Conservation (phyloP, 2,113 vertebrate genomes). For the Pomatostomus ruficeps region DNA sequence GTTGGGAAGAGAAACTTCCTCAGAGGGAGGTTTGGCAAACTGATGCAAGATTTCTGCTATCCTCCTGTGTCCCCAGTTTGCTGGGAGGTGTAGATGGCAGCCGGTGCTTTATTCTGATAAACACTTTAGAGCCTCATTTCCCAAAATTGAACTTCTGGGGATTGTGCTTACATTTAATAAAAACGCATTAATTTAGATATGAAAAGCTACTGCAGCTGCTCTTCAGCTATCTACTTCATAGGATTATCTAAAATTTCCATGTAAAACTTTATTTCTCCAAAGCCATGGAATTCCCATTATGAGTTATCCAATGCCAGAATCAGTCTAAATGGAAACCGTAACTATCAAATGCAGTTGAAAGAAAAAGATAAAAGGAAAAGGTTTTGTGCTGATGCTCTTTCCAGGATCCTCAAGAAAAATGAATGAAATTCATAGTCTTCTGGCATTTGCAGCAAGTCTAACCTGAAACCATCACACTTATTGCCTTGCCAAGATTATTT, state of each 20-base stretch:
- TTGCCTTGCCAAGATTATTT: neutral
- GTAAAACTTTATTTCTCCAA: neutral
- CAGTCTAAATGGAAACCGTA: neutral
- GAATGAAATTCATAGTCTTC: neutral
- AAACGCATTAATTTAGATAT: neutral
- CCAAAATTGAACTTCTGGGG: neutral
- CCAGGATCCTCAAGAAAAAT: neutral
- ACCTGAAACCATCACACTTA: neutral
- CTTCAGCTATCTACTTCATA: neutral
- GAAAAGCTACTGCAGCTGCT: neutral
- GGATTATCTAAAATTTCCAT: neutral
- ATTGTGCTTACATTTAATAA: slow-evolving; percentile 10
- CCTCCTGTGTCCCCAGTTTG: neutral
- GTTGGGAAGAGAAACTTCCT: neutral
- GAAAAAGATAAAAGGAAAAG: neutral
- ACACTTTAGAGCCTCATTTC: neutral
- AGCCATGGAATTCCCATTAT: neutral
- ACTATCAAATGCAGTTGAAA: neutral
- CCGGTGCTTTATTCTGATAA: neutral
- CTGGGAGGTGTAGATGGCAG: neutral
- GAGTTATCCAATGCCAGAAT: neutral
- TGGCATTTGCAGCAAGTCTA: neutral
- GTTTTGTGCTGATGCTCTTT: neutral
- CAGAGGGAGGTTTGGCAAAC: neutral
- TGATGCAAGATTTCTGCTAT: neutral